A percentile compares a stretch with the other conserved stretches of the same genome.
Evolutionary conservation across 2,113 vertebrate species (phyloP).

Genomic region (Spheniscus mendiculus): DNA sequence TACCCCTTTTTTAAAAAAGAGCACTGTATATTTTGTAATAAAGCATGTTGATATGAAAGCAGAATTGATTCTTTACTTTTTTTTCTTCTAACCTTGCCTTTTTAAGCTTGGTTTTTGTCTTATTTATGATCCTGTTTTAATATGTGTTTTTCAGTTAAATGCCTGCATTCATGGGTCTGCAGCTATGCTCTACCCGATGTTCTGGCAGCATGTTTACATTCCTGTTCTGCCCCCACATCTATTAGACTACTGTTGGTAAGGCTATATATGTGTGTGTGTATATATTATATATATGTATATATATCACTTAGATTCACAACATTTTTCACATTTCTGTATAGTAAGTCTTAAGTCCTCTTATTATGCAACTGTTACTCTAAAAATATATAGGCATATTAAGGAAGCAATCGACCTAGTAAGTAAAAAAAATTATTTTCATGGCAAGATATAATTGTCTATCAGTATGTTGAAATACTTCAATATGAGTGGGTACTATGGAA

Average conservation of each 20-base stretch:
- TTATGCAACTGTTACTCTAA: background rate
- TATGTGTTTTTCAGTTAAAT: constrained; percentile 85
- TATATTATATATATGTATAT: background rate
- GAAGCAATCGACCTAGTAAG: background rate
- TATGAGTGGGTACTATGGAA: background rate
- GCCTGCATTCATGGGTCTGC: constrained; percentile 96
- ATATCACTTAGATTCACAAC: background rate
- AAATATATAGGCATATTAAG: background rate
- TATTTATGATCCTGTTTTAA: background rate
- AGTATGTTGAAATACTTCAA: background rate
- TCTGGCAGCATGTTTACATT: constrained; percentile 99
- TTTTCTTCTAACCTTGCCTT: background rate
- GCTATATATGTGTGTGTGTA: background rate
- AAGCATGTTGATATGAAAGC: background rate
- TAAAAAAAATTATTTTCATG: background rate
- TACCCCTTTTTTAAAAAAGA: background rate
- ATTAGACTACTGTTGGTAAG: constrained; percentile 98
- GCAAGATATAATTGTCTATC: background rate
- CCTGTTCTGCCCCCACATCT: constrained; percentile 95
- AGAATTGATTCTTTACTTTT: background rate
- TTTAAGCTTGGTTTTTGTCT: background rate
- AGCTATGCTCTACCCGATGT: constrained; percentile 97
- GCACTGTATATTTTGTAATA: background rate
- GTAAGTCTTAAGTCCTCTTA: background rate
- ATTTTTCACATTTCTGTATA: background rate